phyloP scores from a whole-genome alignment of 1,140 invertebrate species.

The Lordiphosa stackelbergi region DNA sequence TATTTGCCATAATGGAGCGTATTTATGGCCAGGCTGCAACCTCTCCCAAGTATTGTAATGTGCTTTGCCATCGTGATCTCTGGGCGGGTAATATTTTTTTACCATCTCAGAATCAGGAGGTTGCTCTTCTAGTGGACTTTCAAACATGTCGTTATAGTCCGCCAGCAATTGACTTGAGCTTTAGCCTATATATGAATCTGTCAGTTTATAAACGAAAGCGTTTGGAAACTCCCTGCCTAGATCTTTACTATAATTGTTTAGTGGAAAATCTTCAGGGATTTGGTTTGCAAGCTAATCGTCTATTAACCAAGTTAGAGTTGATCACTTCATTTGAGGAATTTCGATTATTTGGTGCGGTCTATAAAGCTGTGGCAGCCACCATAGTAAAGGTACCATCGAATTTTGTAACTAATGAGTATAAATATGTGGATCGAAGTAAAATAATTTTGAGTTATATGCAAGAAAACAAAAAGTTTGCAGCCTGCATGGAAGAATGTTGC shows the following conservation, averaged over 20 bases:
- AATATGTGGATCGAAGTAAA: conserved; percentile 52
- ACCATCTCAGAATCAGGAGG: conserved; percentile 49
- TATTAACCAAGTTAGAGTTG: conserved; percentile 38
- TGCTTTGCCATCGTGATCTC: conserved; percentile 81
- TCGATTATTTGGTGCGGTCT: conserved; percentile 52
- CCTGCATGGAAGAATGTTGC: conserved; percentile 41
- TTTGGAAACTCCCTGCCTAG: conserved; percentile 33
- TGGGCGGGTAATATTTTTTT: conserved; percentile 83
- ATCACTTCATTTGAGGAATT: conserved; percentile 62
- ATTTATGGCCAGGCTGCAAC: conserved; percentile 59
- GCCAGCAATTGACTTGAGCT: conserved; percentile 79
- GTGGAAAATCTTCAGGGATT: conserved; percentile 19
- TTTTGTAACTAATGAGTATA: conserved; percentile 55
- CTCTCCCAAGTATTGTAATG: conserved; percentile 76
- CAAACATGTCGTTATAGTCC: conserved; percentile 79
- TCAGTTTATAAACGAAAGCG: conserved; percentile 14
- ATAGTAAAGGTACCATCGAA: conserved; percentile 49
- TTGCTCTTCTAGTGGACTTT: conserved; percentile 81
- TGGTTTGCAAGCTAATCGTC: not conserved
- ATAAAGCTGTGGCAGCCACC: conserved; percentile 51
- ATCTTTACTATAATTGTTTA: conserved; percentile 47
- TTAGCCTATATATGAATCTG: conserved; percentile 60
- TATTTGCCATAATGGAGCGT: conserved; percentile 21
- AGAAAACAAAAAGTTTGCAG: conserved; percentile 33
- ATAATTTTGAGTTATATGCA: conserved; percentile 48